These are phyloP conservation scores for Chrysomela aeneicollis DNA, from an alignment of 2,888 invertebrate genomes.

Conservation along the genomic window DNA sequence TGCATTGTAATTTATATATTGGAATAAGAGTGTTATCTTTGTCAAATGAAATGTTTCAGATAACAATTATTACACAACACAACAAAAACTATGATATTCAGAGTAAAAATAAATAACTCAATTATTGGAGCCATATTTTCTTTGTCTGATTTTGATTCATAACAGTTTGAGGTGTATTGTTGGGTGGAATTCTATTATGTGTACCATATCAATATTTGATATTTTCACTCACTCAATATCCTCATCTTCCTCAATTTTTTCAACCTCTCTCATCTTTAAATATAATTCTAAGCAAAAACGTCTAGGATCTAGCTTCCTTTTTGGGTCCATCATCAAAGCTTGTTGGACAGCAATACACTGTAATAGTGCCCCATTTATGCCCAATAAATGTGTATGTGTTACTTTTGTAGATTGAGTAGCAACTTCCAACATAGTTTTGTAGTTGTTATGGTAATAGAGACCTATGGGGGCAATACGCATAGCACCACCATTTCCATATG, in stretches of 20 bases:
- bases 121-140: too few species aligned
- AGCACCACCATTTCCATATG: constrained; percentile 81
- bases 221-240: constrained; percentile 30
- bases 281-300: constrained; percentile 64
- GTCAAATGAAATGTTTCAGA: too few species aligned
- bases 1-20: too few species aligned
- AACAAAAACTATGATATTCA: too few species aligned
- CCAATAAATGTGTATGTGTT: constrained; percentile 70
- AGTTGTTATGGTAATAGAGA: constrained; percentile 66
- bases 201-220: constrained; percentile 26
- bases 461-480: constrained; percentile 77
- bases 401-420: constrained; percentile 65
- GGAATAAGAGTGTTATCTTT: too few species aligned
- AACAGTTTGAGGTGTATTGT: too few species aligned
- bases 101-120: too few species aligned
- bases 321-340: constrained; percentile 62
- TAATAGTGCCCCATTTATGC: constrained; percentile 67
- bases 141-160: too few species aligned
- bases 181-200: too few species aligned
- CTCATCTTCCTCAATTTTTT: constrained; percentile 59
- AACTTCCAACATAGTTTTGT: constrained; percentile 62
- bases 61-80: too few species aligned
- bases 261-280: constrained; percentile 64
- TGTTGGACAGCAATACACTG: constrained; percentile 68
- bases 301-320: constrained; percentile 60